Evolutionary conservation across 2,113 vertebrate genomes (phyloP), one percentile per base, ranked within the genome.

Genomic region (Odocoileus hemionus): DNA sequence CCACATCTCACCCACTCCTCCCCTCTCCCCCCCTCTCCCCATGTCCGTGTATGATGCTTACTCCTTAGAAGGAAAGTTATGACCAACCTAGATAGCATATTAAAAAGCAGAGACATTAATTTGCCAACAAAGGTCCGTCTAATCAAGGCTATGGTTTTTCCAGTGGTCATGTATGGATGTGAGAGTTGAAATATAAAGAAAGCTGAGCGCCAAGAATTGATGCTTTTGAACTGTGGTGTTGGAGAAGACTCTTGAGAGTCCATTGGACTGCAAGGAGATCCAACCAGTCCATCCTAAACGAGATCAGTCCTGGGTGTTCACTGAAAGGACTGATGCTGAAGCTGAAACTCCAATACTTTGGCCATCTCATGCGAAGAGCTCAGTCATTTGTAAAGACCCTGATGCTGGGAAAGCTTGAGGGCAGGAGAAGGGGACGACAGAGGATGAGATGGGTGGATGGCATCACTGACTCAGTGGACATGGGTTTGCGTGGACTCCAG

Each of bases 141-240:
- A 61, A 28, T 3, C 14, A 33, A 61, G 30, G 60, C 7, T 33
- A 33, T 33, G 14, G 30, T 61, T 61, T 61, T 61, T 61, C 60
- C 30, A 7, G 7, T 61, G 3, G 14, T 61, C 60, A 64, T 64
- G 14, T 64, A 64, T 64, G 30, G 60, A 64, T 64, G 60, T 64
- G 30, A 64, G 60, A 64, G 6, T 64, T 33, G 60, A 15, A 64
- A 6, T 7, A 14, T 61, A 28, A 61, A 7, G 28, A 61, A 61
- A 61, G 60, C 14, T 61, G 60, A 33, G 14, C 1, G 1, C 14
- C 0, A 0, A 61, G 14, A 16, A 61, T 15, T 16, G 14, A 61
- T 33, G 60, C 14, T 61, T 16, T 33, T 61, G 28, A 61, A 61
- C 28, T 61, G 14, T 61, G 60, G 60, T 33, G 30, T 16, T 64